Percentiles rank a stretch among this genome's conserved stretches.
Evolutionary conservation across 2,888 invertebrate species (phyloP).

Genomic region (Macaria liturata): DNA sequence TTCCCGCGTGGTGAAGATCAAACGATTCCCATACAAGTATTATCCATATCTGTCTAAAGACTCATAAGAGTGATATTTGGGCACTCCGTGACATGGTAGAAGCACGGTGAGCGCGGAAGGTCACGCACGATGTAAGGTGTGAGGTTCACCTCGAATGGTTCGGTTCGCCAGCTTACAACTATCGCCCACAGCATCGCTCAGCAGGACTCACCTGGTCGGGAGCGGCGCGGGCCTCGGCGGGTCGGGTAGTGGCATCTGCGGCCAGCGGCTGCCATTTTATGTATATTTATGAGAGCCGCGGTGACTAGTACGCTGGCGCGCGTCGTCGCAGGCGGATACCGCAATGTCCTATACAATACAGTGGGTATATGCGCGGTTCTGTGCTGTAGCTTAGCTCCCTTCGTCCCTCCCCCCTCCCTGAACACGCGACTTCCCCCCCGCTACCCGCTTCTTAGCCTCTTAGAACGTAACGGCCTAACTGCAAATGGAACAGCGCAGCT

Average conservation of each 20-base stretch:
- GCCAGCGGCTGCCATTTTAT: slow-evolving; percentile 43
- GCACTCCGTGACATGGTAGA: no score
- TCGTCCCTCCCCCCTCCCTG: slow-evolving; percentile 18
- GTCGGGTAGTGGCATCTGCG: slow-evolving; percentile 47
- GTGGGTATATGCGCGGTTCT: slow-evolving; percentile 57
- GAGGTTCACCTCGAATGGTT: no score
- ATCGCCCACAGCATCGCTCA: slow-evolving; percentile 44
- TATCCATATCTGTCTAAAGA: no score
- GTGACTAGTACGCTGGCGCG: slow-evolving; percentile 65
- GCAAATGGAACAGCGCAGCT: slow-evolving; percentile 30
- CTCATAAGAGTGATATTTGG: no score
- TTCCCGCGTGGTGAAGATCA: no score
- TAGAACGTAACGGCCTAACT: slow-evolving; percentile 24
- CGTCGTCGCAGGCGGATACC: slow-evolving; percentile 73
- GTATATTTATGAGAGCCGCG: slow-evolving; percentile 61
- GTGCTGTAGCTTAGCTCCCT: slow-evolving; percentile 35
- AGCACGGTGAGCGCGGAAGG: no score
- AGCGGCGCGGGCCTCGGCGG: slow-evolving; percentile 43
- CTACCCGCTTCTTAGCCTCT: slow-evolving; percentile 32
- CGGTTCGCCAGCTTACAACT: slow-evolving; percentile 8
- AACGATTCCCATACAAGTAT: no score
- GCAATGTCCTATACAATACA: slow-evolving; percentile 69
- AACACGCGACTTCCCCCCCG: slow-evolving; percentile 9
- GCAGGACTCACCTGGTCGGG: slow-evolving; percentile 64
- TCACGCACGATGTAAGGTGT: no score